Percentiles rank a stretch among this genome's conserved stretches.
Conservation (phyloP, 2,113 vertebrate species). For the Aphyosemion australe region DNA sequence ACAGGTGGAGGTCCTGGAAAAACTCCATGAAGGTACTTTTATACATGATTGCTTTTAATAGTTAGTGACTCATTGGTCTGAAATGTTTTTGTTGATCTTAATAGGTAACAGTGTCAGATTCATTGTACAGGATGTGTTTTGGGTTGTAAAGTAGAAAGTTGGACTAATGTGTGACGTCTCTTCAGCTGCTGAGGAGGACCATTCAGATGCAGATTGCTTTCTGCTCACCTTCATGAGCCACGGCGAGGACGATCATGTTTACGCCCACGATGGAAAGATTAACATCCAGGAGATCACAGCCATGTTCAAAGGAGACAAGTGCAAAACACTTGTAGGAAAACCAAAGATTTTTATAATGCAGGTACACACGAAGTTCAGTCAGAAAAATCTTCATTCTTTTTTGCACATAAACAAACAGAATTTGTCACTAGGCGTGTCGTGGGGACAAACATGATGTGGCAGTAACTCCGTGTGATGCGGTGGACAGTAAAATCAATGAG, state of each 20-base stretch:
- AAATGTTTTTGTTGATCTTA: not conserved
- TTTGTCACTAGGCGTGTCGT: constrained; percentile 85
- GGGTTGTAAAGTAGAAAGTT: not conserved
- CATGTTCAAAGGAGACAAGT: constrained; percentile 90
- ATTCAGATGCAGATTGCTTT: constrained; percentile 89
- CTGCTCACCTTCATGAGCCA: constrained; percentile 92
- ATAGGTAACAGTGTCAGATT: too few relatives aligned
- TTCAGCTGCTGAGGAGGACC: constrained; percentile 80
- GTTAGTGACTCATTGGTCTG: not conserved
- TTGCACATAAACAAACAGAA: not conserved
- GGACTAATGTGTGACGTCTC: constrained; percentile 19
- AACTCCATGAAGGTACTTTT: constrained; percentile 80
- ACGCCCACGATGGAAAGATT: constrained; percentile 83
- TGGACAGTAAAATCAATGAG: constrained; percentile 73
- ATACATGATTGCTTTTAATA: too few relatives aligned
- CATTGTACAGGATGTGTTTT: too few relatives aligned
- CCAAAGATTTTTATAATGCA: constrained; percentile 97
- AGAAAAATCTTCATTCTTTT: not conserved
- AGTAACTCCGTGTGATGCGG: constrained; percentile 77
- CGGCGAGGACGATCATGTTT: constrained; percentile 87
- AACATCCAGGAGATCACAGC: constrained; percentile 81
- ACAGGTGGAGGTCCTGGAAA: constrained; percentile 73
- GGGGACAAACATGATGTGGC: constrained; percentile 87
- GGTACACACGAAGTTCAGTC: constrained; percentile 79
- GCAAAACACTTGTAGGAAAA: constrained; percentile 89